phyloP scores from a whole-genome alignment of 64 coral and sea anemone genomes.

The Catalaphyllia jardinei region DNA sequence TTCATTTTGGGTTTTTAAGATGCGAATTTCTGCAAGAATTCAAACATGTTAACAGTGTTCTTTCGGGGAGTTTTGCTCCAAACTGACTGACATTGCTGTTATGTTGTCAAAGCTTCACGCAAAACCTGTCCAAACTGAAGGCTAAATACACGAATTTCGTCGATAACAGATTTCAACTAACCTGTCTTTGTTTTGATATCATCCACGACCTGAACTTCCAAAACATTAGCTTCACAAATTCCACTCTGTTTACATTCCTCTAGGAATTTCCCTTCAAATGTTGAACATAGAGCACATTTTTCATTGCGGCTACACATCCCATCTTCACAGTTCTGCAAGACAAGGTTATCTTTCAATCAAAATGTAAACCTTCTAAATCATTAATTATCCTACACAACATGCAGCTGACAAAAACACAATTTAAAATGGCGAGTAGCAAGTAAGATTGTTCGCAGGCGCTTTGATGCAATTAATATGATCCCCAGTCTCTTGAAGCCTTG shows the following conservation, averaged over 20 bases:
- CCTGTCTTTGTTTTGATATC: slow-evolving; percentile 71
- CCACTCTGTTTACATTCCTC: slow-evolving; percentile 62
- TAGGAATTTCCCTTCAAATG: slow-evolving; percentile 60
- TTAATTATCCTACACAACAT: no score
- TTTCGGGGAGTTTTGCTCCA: no score
- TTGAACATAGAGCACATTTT: slow-evolving; percentile 68
- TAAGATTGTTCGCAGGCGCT: no score
- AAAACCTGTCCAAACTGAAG: no score
- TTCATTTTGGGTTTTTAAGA: neutral
- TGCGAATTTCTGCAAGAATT: neutral
- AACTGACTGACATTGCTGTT: no score
- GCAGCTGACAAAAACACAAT: no score
- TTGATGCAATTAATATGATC: no score
- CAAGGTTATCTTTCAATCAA: neutral
- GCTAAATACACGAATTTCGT: no score
- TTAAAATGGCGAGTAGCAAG: no score
- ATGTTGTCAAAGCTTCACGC: no score
- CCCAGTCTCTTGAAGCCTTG: no score
- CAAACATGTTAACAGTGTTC: no score
- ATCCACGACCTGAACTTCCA: slow-evolving; percentile 52
- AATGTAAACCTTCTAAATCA: neutral
- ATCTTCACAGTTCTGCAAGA: slow-evolving; percentile 65
- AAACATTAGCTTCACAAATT: slow-evolving; percentile 65
- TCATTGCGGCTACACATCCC: slow-evolving; percentile 74
- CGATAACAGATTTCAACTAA: slow-evolving; percentile 16